phyloP scores from a whole-genome alignment of 2,888 invertebrate genomes.

The Synergus japonicus region DNA sequence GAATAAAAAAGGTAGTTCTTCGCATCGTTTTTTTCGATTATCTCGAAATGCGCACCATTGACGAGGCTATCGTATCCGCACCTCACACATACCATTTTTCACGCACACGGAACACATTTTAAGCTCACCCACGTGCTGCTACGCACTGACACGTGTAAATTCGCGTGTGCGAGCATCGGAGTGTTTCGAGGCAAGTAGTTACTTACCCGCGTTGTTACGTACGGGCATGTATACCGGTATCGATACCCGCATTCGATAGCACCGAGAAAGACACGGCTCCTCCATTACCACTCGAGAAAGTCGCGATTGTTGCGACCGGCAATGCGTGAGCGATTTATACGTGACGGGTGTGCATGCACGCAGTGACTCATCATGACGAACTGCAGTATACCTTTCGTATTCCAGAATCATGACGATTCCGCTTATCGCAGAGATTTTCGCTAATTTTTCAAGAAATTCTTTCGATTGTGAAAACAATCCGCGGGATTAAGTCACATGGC shows the following conservation, averaged over 20 bases:
- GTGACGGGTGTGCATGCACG: slow-evolving; percentile 61
- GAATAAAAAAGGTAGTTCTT: slow-evolving; percentile 3
- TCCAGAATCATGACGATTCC: slow-evolving; percentile 30
- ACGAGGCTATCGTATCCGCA: neutral
- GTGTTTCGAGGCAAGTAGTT: slow-evolving; percentile 28
- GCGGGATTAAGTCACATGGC: too few relatives aligned
- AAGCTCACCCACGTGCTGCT: neutral
- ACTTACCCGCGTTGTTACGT: slow-evolving; percentile 41
- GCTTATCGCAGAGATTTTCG: neutral
- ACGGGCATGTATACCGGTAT: slow-evolving; percentile 56
- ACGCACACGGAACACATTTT: neutral
- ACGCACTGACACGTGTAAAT: slow-evolving; percentile 36
- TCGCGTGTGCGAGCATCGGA: neutral
- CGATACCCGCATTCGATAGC: slow-evolving; percentile 69
- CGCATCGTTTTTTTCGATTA: neutral
- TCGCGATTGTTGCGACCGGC: slow-evolving; percentile 64
- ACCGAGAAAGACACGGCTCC: slow-evolving; percentile 68
- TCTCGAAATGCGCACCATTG: neutral
- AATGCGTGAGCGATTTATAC: slow-evolving; percentile 65
- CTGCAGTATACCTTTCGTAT: slow-evolving; percentile 54
- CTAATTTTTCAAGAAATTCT: neutral
- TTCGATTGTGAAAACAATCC: neutral
- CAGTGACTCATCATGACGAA: slow-evolving; percentile 65
- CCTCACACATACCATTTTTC: neutral
- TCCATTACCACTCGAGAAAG: slow-evolving; percentile 72